phyloP scores from a whole-genome alignment of 1,140 invertebrate genomes.

The Lepidurus couesii region DNA sequence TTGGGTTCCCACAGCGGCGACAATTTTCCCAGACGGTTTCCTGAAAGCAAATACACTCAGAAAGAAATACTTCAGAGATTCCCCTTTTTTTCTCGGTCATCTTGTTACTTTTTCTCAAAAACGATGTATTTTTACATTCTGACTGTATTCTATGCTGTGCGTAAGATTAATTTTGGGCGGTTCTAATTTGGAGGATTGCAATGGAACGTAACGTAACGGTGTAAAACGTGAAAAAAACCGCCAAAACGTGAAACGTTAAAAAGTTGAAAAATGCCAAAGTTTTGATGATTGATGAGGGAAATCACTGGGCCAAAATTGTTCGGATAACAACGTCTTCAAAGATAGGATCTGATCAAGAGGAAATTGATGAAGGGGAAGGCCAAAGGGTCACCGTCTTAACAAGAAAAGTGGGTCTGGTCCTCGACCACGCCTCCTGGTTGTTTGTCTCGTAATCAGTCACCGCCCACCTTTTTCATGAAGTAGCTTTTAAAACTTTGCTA shows the following conservation, averaged over 20 bases:
- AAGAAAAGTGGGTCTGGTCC: neutral
- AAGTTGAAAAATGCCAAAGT: neutral
- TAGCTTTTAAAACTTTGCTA: neutral
- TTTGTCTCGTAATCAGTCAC: slow-evolving; percentile 14
- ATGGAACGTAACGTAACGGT: too few relatives aligned
- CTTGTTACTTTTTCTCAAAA: neutral
- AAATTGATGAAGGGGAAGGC: slow-evolving; percentile 7
- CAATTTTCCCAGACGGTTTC: slow-evolving; percentile 15
- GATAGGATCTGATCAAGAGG: neutral
- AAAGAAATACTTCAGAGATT: neutral
- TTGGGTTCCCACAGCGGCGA: slow-evolving; percentile 20
- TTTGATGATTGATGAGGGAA: neutral
- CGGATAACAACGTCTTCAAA: neutral
- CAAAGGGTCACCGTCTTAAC: neutral
- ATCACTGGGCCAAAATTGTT: neutral
- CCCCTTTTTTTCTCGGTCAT: neutral
- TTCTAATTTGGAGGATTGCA: too few relatives aligned
- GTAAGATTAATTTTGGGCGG: too few relatives aligned
- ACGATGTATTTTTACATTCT: neutral
- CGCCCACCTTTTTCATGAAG: neutral
- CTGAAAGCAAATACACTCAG: neutral
- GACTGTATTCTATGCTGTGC: too few relatives aligned
- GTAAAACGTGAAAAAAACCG: too few relatives aligned
- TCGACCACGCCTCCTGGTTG: neutral
- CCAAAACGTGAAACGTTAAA: too few relatives aligned